Conservation (phyloP, 2,113 vertebrate genomes). For the Alligator sinensis region DNA sequence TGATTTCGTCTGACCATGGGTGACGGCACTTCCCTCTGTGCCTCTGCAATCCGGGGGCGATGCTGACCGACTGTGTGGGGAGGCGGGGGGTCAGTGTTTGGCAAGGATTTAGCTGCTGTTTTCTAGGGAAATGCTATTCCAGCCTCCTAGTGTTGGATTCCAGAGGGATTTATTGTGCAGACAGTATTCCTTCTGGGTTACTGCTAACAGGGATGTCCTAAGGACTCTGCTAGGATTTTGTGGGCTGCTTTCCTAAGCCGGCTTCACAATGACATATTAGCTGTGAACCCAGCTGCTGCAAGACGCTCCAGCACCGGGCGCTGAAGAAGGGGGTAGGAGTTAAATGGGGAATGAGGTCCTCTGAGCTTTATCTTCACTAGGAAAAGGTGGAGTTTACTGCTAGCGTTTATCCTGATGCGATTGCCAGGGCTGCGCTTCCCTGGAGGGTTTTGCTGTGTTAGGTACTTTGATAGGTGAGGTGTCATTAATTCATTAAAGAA, state of each 20-base stretch:
- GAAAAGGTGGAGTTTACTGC: neutral
- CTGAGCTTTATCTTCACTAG: neutral
- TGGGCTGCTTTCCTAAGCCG: neutral
- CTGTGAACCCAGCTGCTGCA: neutral
- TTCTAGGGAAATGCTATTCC: neutral
- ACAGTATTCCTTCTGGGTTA: neutral
- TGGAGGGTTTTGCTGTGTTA: neutral
- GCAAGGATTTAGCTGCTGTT: neutral
- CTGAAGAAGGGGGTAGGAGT: neutral
- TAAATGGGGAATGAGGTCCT: neutral
- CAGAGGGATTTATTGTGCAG: neutral
- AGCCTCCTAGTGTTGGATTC: neutral
- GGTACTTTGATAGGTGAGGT: neutral
- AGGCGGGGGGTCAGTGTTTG: neutral
- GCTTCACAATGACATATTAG: neutral
- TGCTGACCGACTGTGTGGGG: neutral
- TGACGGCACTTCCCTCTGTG: neutral
- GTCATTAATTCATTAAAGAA: neutral
- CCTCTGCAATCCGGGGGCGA: fast-evolving
- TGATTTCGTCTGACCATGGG: neutral
- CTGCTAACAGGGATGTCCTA: neutral
- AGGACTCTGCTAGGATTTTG: neutral
- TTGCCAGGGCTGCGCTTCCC: too few species aligned
- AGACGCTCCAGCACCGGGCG: neutral
- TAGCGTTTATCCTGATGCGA: neutral